Percentiles rank a stretch among this genome's conserved stretches.
phyloP scores from a whole-genome alignment of 2,113 vertebrate genomes.

The Brachyhypopomus gauderio region DNA sequence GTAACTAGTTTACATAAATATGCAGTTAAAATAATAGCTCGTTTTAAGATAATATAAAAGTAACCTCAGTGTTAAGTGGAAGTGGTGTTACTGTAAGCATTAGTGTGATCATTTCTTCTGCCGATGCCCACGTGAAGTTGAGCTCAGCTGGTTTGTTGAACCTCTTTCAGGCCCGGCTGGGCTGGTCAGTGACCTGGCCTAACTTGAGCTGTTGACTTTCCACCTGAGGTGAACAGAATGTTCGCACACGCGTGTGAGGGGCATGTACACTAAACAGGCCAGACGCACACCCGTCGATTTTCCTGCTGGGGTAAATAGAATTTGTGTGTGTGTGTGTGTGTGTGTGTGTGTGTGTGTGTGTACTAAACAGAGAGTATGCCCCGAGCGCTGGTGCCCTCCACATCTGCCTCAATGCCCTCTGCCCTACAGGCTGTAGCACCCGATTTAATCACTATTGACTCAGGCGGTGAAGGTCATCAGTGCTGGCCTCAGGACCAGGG shows the following conservation, averaged over 20 bases:
- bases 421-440: constrained; percentile 39
- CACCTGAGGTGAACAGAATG: neutral
- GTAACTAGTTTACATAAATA: neutral
- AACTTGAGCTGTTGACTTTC: neutral
- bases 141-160: constrained; percentile 8
- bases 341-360: constrained; percentile 23
- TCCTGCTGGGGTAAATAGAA: too few species aligned
- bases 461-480: constrained; percentile 62
- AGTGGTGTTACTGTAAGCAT: too few species aligned
- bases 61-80: too few species aligned
- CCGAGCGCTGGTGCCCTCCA: constrained; percentile 8
- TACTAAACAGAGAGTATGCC: neutral
- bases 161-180: constrained; percentile 20
- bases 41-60: too few species aligned
- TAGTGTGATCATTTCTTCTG: too few species aligned
- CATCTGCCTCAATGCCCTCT: constrained; percentile 23
- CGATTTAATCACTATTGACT: constrained; percentile 62
- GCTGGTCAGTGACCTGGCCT: constrained; percentile 7
- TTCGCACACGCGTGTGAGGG: neutral
- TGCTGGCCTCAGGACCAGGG: constrained; percentile 42
- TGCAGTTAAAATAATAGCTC: neutral
- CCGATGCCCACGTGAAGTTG: neutral
- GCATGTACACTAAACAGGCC: neutral
- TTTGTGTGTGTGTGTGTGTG: constrained; percentile 13
- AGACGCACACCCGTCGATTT: neutral